A percentile compares a stretch with the other conserved stretches of the same genome.
These are phyloP conservation scores for Cephus sareptanus DNA, from an alignment of 2,888 invertebrate species.

Conservation along the genomic window DNA sequence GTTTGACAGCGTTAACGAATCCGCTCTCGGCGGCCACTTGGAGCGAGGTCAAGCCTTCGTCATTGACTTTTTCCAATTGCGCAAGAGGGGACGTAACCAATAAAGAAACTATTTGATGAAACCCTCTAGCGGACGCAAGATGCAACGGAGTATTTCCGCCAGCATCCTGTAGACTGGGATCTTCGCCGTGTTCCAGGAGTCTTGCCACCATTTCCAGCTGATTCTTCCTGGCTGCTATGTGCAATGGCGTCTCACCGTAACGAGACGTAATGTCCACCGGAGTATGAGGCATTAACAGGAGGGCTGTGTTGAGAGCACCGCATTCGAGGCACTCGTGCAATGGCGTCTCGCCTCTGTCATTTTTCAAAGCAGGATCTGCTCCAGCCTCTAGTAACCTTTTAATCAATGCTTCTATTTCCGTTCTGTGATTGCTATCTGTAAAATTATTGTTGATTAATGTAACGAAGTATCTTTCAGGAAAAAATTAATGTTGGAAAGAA, in stretches of 20 bases:
- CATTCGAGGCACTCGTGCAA: constrained; percentile 55
- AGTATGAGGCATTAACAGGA: constrained; percentile 42
- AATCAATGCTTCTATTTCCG: constrained; percentile 47
- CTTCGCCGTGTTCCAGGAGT: constrained; percentile 51
- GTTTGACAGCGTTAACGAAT: constrained; percentile 53
- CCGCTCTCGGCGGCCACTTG: constrained; percentile 64
- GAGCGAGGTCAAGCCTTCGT: constrained; percentile 57
- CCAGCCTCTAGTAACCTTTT: constrained; percentile 56
- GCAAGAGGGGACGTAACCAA: constrained; percentile 56
- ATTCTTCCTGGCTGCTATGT: constrained; percentile 59
- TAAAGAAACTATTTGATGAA: constrained; percentile 55
- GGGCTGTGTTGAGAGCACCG: constrained; percentile 48
- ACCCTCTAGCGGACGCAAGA: constrained; percentile 62
- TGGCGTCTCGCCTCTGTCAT: constrained; percentile 63
- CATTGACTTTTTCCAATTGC: constrained; percentile 56
- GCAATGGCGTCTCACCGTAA: constrained; percentile 61
- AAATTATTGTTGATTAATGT: background rate
- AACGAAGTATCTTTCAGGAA: background rate
- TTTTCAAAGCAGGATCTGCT: constrained; percentile 57
- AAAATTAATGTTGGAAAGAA: background rate
- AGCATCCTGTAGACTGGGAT: constrained; percentile 54
- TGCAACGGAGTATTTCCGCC: constrained; percentile 63
- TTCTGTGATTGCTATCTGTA: constrained; percentile 44
- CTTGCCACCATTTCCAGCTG: constrained; percentile 47
- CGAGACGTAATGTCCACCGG: constrained; percentile 47